Base-by-base conservation (phyloP, 2,888 invertebrate species). In the Perdita meconis region DNA sequence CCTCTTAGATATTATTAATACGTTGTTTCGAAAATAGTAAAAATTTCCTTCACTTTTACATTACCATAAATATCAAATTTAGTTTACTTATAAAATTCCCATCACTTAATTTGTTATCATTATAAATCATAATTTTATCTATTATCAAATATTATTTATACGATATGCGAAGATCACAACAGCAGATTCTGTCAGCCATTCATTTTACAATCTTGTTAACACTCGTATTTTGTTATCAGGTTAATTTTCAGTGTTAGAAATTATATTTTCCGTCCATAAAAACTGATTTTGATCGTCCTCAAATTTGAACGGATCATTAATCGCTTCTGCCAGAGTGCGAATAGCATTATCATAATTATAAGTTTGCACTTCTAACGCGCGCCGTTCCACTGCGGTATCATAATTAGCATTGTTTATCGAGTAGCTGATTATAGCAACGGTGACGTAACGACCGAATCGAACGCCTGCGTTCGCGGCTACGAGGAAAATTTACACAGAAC, bases 321-420 rank as follows among this genome's bases (percentile, higher is more conserved):
- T 76, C 34, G 55, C n/a, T 51, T 13, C 19, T 22, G 2, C n/a
- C 19, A 4, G 13, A 19, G 22, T 56, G 13, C 55, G 76, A 63
- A 63, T 70, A 63, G 70, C 74, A 75, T 80, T 84, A 85, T 86
- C 83, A 78, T 84, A 80, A 87, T 88, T 88, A 88, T 87, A 86
- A 86, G 89, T 88, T 88, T 85, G 78, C 85, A 86, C 86, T 85
- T 80, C 80, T 77, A 72, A 66, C 83, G 79, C 84, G 47, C 51
- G 40, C 36, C 36, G 64, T 72, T 69, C 19, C 30, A 50, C 81
- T 61, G 73, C 70, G 78, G 79, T 79, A 82, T 88, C 83, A 89
- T 88, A 90, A 91, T 91, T 90, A 90, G 86, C 88, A 88, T 87
- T 90, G 89, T 90, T 91, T 90, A 87, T 85, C 83, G 85, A 89